Base-by-base conservation (phyloP, 2,888 invertebrate genomes). In the Thereva nobilitata region DNA sequence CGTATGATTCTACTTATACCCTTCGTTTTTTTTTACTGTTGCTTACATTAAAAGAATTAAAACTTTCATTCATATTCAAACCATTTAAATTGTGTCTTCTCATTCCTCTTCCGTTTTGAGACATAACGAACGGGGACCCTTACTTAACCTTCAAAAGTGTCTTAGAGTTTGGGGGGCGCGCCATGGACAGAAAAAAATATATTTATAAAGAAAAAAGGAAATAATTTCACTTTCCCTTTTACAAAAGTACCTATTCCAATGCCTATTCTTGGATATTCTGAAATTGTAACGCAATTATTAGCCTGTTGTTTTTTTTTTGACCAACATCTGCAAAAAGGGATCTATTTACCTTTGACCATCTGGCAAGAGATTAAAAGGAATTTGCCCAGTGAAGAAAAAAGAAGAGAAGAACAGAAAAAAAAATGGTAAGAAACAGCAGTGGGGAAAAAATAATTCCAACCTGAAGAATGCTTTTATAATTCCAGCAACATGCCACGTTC, bases 401-500 rank as follows among this genome's bases (percentile, higher is more conserved):
- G 38, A 23, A 61, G 9, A 41, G 34, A 12, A 50, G 7, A 34
- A 23, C 5, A 12, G 42, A 42, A 42, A 23, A 41, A 50, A 41
- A 41, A 38, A 35, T 35, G 38, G 40, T 38, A 8, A 12, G 41
- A 47, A 47, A 38, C 37, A 59, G 50, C 40, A 50, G 35, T 47
- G 50, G 42, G 10, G 61, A 50, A 41, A 61, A 50, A 61, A 61
- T 61, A 61, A 50, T 61, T 61, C 61, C 61, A 41, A 50, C 50
- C 50, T 34, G 40, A 41, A 50, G 61, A 61, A 61, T 61, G 61
- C 61, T 61, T 61, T 61, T 61, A 61, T 61, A 61, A 61, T 61
- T 61, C 61, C 61, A 61, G 41, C 50, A 61, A 61, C 61, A 61
- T 61, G 61, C 61, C 61, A 61, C 50, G 61, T 61, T 50, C 61